Conservation (phyloP, 2,888 invertebrate genomes). For the Ischnura elegans region DNA sequence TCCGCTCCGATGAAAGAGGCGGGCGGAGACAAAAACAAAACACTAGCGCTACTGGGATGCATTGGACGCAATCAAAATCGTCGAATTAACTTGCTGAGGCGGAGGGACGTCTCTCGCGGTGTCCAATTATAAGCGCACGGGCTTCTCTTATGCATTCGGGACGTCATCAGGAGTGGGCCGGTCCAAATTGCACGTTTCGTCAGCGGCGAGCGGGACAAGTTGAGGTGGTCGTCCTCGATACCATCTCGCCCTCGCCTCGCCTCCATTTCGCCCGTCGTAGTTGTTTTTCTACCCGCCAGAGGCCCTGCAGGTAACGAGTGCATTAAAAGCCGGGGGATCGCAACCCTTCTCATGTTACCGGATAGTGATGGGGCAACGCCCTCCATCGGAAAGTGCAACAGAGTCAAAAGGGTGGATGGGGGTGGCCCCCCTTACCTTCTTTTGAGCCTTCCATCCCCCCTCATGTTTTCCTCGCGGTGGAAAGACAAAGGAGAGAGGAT, state of each 20-base stretch:
- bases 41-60: neutral
- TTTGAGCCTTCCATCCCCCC: neutral
- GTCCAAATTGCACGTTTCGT: slow-evolving; percentile 21
- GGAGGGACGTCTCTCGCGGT: neutral
- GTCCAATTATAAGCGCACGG: neutral
- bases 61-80: neutral
- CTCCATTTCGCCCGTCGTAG: neutral
- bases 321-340: neutral
- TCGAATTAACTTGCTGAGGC: neutral
- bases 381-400: neutral
- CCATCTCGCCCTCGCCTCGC: neutral
- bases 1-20: neutral
- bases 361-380: neutral
- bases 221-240: neutral
- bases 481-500: neutral
- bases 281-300: neutral
- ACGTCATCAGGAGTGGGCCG: neutral
- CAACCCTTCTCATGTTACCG: neutral
- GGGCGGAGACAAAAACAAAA: neutral
- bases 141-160: neutral
- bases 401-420: no score
- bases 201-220: neutral
- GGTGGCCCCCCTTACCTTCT: neutral
- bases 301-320: slow-evolving; percentile 11
- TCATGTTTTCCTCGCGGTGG: neutral